A percentile compares a stretch with the other conserved stretches of the same genome.
These are phyloP conservation scores for Gymnocephalus cernua DNA, from an alignment of 2,113 vertebrate species.

Conservation along the genomic window DNA sequence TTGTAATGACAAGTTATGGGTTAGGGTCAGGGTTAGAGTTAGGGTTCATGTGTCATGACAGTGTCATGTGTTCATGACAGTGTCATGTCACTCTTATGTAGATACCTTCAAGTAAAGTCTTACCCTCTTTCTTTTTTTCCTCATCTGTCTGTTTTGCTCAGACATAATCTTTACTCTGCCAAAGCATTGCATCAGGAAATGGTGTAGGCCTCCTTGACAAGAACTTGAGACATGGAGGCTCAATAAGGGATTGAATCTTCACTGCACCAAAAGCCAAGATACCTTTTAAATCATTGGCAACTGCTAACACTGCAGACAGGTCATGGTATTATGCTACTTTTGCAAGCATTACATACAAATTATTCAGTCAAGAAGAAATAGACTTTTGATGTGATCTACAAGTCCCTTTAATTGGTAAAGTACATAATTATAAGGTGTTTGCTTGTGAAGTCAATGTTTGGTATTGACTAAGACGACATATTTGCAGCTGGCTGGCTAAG, in stretches of 20 bases:
- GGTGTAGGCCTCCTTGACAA: conserved; percentile 64
- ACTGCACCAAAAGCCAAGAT: conserved; percentile 64
- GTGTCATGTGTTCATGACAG: too few species aligned
- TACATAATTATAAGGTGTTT: neutral
- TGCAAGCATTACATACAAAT: neutral
- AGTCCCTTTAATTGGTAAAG: neutral
- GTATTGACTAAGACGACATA: neutral
- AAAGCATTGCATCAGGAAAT: conserved; percentile 61
- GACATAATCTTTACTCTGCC: conserved; percentile 8
- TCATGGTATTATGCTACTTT: conserved; percentile 10
- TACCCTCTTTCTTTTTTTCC: neutral
- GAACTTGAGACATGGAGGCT: conserved; percentile 67
- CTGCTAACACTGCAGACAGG: conserved; percentile 55
- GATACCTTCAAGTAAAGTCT: too few species aligned
- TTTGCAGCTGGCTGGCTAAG: neutral
- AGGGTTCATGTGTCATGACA: too few species aligned
- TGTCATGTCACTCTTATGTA: too few species aligned
- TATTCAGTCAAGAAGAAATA: neutral
- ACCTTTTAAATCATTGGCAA: conserved; percentile 66
- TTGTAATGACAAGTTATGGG: too few species aligned
- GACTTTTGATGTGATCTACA: neutral
- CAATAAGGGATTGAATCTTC: conserved; percentile 76
- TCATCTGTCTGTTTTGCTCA: conserved; percentile 10
- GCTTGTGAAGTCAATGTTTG: neutral
- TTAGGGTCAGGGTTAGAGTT: too few species aligned